phyloP scores from a whole-genome alignment of 1,140 invertebrate genomes.

The Drosophila azteca region DNA sequence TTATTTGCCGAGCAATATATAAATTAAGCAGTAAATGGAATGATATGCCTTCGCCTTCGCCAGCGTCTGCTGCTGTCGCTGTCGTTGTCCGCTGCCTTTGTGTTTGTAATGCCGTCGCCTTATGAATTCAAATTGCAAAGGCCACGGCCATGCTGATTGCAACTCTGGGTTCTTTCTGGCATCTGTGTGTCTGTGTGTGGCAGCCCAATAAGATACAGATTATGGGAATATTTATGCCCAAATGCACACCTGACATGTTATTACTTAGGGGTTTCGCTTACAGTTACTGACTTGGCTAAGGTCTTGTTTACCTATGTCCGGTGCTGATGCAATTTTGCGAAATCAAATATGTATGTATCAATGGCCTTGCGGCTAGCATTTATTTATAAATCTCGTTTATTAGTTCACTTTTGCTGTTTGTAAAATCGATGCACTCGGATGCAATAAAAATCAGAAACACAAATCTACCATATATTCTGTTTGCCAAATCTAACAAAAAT shows the following conservation, averaged over 20 bases:
- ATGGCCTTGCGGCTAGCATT: conserved; percentile 28
- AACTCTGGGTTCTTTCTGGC: conserved; percentile 7
- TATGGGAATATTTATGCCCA: conserved; percentile 9
- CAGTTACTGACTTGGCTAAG: conserved; percentile 29
- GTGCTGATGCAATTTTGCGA: conserved; percentile 15
- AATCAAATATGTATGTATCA: conserved; percentile 21
- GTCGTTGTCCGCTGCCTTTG: neutral
- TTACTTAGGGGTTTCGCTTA: conserved; percentile 13
- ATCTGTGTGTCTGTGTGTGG: conserved; percentile 22
- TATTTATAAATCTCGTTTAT: conserved; percentile 71
- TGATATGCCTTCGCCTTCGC: conserved; percentile 19
- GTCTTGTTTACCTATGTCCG: conserved; percentile 8
- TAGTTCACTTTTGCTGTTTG: conserved; percentile 73
- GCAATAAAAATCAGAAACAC: conserved; percentile 67
- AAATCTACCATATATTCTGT: conserved; percentile 35
- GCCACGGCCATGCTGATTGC: neutral
- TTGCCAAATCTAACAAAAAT: conserved; percentile 30
- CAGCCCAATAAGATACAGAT: conserved; percentile 23
- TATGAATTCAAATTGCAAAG: neutral
- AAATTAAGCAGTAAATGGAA: conserved; percentile 52
- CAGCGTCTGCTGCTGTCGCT: neutral
- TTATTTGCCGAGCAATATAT: conserved; percentile 34
- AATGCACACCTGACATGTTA: conserved; percentile 17
- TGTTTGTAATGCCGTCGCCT: neutral
- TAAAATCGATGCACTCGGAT: conserved; percentile 58